phyloP scores from a whole-genome alignment of 2,888 invertebrate species.

The Drosophila colorata region DNA sequence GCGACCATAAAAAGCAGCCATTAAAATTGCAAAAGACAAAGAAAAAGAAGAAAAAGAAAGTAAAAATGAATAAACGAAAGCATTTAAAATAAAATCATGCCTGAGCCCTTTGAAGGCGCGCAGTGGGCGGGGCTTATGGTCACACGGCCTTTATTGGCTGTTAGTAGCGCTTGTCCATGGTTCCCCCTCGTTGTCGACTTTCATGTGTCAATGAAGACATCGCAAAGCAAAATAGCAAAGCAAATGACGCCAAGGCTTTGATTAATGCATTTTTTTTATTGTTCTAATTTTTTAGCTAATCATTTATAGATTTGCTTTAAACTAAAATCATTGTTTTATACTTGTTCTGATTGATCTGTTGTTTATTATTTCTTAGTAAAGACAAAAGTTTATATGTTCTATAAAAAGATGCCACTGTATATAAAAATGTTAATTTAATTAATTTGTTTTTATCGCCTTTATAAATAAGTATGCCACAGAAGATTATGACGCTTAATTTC shows the following conservation, averaged over 20 bases:
- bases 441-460: too few species aligned
- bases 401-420: too few species aligned
- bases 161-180: conserved; percentile 11
- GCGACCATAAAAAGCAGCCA: conserved; percentile 66
- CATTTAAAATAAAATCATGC: conserved; percentile 64
- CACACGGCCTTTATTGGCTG: conserved; percentile 36
- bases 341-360: too few species aligned
- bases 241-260: not conserved
- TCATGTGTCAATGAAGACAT: conserved; percentile 37
- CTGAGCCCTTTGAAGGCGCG: conserved; percentile 27
- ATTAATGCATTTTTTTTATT: conserved; percentile 8
- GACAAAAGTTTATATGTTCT: too few species aligned
- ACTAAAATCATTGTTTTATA: too few species aligned
- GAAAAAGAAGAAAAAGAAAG: conserved; percentile 2
- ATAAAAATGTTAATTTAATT: too few species aligned
- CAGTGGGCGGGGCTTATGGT: conserved; percentile 15
- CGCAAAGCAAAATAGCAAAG: conserved; percentile 1
- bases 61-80: conserved; percentile 41
- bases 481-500: too few species aligned
- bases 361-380: too few species aligned
- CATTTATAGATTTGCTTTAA: conserved; percentile 16
- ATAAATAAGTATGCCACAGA: too few species aligned
- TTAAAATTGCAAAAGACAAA: conserved; percentile 55
- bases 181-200: not conserved
- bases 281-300: not conserved